A percentile compares a stretch with the other conserved stretches of the same genome.
phyloP scores from a whole-genome alignment of 2,888 invertebrate species.

The Cantharis lateralis region DNA sequence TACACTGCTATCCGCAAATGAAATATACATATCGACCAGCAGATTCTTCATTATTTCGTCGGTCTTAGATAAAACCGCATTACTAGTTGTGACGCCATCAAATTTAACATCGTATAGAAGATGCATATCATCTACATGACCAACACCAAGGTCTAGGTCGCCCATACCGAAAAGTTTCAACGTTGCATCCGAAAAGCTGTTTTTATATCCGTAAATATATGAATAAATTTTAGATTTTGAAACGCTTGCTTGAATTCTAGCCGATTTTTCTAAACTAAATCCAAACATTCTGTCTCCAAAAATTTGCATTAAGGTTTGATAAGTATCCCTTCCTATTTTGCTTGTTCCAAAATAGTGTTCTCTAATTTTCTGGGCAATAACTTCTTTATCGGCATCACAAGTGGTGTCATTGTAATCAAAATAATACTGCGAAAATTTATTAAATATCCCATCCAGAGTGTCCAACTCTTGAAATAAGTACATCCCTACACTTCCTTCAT shows the following conservation, averaged over 20 bases:
- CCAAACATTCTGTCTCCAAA: slow-evolving; percentile 33
- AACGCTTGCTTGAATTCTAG: not conserved
- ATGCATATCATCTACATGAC: slow-evolving; percentile 10
- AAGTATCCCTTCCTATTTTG: slow-evolving; percentile 34
- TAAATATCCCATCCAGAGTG: slow-evolving; percentile 50
- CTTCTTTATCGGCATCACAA: slow-evolving; percentile 28
- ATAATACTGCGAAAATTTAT: slow-evolving; percentile 38
- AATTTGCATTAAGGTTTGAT: not conserved
- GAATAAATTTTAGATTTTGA: not conserved
- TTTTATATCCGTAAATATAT: not conserved
- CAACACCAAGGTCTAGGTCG: not conserved
- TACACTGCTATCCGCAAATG: not conserved
- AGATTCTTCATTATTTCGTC: slow-evolving; percentile 9
- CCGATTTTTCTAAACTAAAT: slow-evolving; percentile 32
- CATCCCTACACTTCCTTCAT: slow-evolving; percentile 63
- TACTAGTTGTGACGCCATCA: not conserved
- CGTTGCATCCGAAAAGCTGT: not conserved
- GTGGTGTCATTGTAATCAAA: slow-evolving; percentile 45
- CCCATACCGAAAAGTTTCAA: not conserved
- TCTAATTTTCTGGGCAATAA: slow-evolving; percentile 40
- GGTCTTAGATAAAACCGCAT: not conserved
- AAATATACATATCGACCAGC: not conserved
- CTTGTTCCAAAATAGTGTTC: slow-evolving; percentile 42
- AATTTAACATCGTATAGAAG: not conserved
- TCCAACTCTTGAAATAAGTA: slow-evolving; percentile 28